These are phyloP conservation scores for Pegea sp. DNA, from an alignment of 23 tunicate species.

Conservation along the genomic window DNA sequence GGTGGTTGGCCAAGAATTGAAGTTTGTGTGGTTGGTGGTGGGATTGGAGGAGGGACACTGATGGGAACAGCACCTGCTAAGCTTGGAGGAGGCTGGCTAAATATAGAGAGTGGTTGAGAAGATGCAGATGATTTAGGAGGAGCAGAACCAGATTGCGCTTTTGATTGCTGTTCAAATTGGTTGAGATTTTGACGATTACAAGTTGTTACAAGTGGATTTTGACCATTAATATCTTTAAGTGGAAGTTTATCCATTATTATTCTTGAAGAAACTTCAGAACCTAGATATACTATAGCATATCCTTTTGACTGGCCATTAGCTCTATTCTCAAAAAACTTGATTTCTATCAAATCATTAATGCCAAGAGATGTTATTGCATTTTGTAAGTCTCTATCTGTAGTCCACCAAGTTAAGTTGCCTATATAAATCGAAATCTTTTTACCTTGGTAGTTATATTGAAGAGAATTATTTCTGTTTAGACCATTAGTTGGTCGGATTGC, in stretches of 20 bases:
- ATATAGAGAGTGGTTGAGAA: slow-evolving; percentile 4
- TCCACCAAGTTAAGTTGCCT: slow-evolving; percentile 97
- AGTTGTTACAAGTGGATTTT: slow-evolving; percentile 83
- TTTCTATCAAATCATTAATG: slow-evolving; percentile 58
- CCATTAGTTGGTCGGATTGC: background rate
- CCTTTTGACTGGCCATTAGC: slow-evolving; percentile 96
- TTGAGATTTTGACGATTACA: slow-evolving; percentile 81
- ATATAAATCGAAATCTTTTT: slow-evolving; percentile 90
- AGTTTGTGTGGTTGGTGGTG: slow-evolving; percentile 10
- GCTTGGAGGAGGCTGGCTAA: slow-evolving; percentile 31
- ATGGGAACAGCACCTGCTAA: slow-evolving; percentile 7
- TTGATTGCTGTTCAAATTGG: slow-evolving; percentile 89
- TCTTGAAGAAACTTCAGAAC: slow-evolving; percentile 66
- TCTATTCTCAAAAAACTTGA: slow-evolving; percentile 81
- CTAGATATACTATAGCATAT: slow-evolving; percentile 79
- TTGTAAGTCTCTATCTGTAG: slow-evolving; percentile 76
- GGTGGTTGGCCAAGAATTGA: slow-evolving; percentile 32
- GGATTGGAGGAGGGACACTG: slow-evolving; percentile 16
- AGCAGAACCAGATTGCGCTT: slow-evolving; percentile 19
- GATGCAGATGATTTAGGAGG: slow-evolving; percentile 24
- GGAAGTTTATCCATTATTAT: slow-evolving; percentile 89
- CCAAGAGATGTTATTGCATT: slow-evolving; percentile 64
- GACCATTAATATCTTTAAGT: slow-evolving; percentile 66
- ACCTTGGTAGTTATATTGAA: slow-evolving; percentile 83
- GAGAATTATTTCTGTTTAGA: background rate